Evolutionary conservation across 2,888 invertebrate species (phyloP).

Genomic region (Idaea biselata): DNA sequence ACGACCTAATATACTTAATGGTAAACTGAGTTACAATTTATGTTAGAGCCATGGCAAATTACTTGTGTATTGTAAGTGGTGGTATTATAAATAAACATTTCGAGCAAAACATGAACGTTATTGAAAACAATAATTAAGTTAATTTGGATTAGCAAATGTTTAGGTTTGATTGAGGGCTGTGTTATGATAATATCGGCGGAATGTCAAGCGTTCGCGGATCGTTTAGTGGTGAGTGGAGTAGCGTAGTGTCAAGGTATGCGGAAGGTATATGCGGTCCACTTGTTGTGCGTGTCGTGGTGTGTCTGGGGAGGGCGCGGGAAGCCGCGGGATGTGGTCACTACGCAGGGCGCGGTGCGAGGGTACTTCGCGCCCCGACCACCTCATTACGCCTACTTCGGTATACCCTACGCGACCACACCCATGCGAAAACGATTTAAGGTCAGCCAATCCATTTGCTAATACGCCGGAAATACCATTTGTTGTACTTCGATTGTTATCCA

Average conservation of each 20-base stretch:
- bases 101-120: conserved; percentile 24
- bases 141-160: conserved; percentile 20
- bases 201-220: conserved; percentile 9
- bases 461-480: conserved; percentile 40
- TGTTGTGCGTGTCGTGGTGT: conserved; percentile 5
- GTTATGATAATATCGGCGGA: conserved; percentile 10
- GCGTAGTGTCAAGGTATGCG: conserved; percentile 8
- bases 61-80: conserved; percentile 38
- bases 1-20: conserved; percentile 26
- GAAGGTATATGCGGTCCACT: background rate
- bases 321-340: conserved; percentile 50
- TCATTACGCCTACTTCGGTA: conserved; percentile 64
- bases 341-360: conserved; percentile 61
- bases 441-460: conserved; percentile 47
- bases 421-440: conserved; percentile 58
- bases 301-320: conserved; percentile 20
- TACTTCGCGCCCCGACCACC: conserved; percentile 51
- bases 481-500: conserved; percentile 40
- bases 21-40: conserved; percentile 12
- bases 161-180: conserved; percentile 10
- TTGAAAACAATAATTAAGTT: conserved; percentile 11
- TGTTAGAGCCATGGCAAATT: conserved; percentile 36
- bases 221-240: background rate
- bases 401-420: conserved; percentile 65
- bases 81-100: conserved; percentile 30